Conservation (phyloP, 2,888 invertebrate species). For the Cerceris ruficornis region DNA sequence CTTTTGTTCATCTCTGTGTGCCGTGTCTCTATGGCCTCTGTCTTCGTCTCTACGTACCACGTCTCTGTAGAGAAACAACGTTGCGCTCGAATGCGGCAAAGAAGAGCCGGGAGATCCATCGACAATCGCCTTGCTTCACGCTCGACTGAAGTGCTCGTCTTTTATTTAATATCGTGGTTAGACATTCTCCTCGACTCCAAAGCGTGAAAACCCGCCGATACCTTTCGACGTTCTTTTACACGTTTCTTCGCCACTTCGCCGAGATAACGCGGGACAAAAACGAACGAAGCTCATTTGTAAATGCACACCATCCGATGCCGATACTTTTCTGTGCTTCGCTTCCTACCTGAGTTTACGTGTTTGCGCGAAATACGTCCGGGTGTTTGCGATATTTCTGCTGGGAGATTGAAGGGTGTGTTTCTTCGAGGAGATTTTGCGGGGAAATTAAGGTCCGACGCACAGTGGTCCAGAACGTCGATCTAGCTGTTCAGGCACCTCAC, state of each 20-base stretch:
- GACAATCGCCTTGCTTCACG: slow-evolving; percentile 59
- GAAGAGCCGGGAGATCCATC: slow-evolving; percentile 34
- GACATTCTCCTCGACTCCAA: slow-evolving; percentile 28
- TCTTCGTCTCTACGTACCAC: slow-evolving; percentile 8
- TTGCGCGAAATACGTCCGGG: not conserved
- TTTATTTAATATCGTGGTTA: slow-evolving; percentile 63
- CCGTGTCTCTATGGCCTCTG: slow-evolving; percentile 18
- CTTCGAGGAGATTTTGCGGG: too few species aligned
- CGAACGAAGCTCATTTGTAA: not conserved
- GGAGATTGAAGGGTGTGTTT: too few species aligned
- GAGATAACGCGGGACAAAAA: slow-evolving; percentile 5
- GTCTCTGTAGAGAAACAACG: slow-evolving; percentile 12
- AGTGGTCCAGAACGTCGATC: too few species aligned
- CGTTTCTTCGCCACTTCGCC: not conserved
- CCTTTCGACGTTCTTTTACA: slow-evolving; percentile 19
- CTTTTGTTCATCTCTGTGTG: slow-evolving; percentile 16
- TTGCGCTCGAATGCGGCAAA: slow-evolving; percentile 3
- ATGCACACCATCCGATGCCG: slow-evolving; percentile 1
- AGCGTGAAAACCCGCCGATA: slow-evolving; percentile 36
- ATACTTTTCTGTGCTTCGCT: not conserved
- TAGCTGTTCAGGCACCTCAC: too few species aligned
- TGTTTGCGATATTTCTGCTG: too few species aligned
- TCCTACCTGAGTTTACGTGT: not conserved
- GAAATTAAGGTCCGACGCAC: too few species aligned
- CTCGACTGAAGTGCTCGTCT: slow-evolving; percentile 52